phyloP scores from a whole-genome alignment of 2,888 invertebrate genomes.

The Melieria omissa region DNA sequence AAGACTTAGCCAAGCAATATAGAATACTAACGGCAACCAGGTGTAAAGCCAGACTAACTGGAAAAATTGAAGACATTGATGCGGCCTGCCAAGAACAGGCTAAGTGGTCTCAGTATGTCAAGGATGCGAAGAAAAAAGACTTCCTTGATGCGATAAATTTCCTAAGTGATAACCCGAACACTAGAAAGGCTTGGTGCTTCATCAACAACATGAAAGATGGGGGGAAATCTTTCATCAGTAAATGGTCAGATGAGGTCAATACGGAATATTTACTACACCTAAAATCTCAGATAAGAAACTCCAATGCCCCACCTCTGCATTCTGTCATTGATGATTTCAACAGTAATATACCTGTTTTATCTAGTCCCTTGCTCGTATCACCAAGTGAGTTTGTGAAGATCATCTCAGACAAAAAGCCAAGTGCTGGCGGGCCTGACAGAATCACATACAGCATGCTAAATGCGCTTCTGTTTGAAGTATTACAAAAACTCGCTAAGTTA shows the following conservation, averaged over 20 bases:
- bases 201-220: conserved; percentile 2
- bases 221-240: too few relatives aligned
- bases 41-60: too few relatives aligned
- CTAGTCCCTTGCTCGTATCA: background rate
- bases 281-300: background rate
- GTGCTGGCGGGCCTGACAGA: background rate
- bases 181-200: background rate
- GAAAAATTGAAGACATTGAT: conserved; percentile 1
- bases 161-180: background rate
- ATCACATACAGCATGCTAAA: background rate
- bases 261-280: background rate
- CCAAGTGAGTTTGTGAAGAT: background rate
- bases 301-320: background rate
- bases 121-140: too few relatives aligned
- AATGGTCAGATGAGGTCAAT: conserved; percentile 3
- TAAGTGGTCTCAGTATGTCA: background rate
- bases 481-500: background rate
- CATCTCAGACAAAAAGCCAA: background rate
- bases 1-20: background rate
- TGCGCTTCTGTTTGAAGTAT: background rate
- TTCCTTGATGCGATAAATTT: background rate
- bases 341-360: too few relatives aligned
- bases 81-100: background rate
- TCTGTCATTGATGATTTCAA: background rate
- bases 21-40: background rate